Percentiles rank a stretch among this genome's conserved stretches.
These are phyloP conservation scores for Benthochromis sp. DNA, from an alignment of 2,113 vertebrate species.

Conservation along the genomic window DNA sequence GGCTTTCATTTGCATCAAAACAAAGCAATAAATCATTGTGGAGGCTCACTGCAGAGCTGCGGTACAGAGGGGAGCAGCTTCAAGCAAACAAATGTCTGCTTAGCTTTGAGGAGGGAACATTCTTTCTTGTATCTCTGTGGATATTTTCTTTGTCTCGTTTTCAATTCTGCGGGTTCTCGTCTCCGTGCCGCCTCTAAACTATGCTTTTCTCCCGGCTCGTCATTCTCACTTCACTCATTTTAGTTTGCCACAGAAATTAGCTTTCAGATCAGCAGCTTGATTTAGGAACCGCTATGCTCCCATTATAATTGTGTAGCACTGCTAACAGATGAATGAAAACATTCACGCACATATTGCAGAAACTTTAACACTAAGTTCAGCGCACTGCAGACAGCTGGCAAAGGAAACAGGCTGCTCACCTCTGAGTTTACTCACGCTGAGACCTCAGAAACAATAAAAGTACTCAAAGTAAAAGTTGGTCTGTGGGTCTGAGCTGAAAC, in stretches of 20 bases:
- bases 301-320: background rate
- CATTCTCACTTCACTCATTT: rapidly evolving
- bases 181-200: background rate
- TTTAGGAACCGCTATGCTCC: background rate
- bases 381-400: background rate
- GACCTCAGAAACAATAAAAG: background rate
- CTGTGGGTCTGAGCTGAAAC: background rate
- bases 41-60: background rate
- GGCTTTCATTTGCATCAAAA: conserved; percentile 50
- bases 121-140: background rate
- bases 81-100: conserved; percentile 13
- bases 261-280: background rate
- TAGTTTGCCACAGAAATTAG: background rate
- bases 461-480: background rate
- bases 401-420: background rate
- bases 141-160: background rate
- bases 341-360: rapidly evolving
- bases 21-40: conserved; percentile 37
- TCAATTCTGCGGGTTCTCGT: background rate
- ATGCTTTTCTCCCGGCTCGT: background rate
- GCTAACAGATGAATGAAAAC: background rate
- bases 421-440: rapidly evolving
- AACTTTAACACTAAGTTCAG: background rate
- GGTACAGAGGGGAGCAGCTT: background rate
- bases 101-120: background rate